Conservation (phyloP, 2,888 invertebrate genomes). For the Synergus gifuensis region DNA sequence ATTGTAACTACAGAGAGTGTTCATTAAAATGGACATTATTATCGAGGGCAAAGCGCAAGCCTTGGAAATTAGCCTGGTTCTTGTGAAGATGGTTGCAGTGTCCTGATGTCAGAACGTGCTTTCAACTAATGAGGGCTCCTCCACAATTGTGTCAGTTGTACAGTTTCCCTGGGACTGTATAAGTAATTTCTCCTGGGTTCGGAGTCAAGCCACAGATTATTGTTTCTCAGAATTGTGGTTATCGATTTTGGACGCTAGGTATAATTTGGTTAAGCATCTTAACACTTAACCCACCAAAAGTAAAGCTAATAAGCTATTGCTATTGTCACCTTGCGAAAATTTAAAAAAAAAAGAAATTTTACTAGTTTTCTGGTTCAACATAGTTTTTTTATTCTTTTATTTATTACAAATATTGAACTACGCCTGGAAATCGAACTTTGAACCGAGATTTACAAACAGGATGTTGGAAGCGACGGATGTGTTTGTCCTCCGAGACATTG, state of each 20-base stretch:
- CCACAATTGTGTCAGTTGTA: slow-evolving; percentile 25
- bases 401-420: too few species aligned
- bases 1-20: neutral
- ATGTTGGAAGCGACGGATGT: neutral
- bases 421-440: neutral
- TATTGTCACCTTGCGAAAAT: neutral
- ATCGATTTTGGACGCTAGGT: neutral
- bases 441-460: slow-evolving; percentile 14
- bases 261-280: neutral
- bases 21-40: neutral
- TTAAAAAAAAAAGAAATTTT: neutral
- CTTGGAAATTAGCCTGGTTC: neutral
- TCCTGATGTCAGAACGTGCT: slow-evolving; percentile 11
- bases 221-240: slow-evolving; percentile 18
- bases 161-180: neutral
- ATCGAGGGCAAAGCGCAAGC: neutral
- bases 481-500: slow-evolving; percentile 17
- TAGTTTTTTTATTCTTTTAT: neutral
- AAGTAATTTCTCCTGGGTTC: slow-evolving; percentile 13
- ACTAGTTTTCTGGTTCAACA: neutral
- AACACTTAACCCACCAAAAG: neutral
- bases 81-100: slow-evolving; percentile 6
- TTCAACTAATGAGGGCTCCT: slow-evolving; percentile 27
- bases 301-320: too few species aligned
- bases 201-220: neutral